These are phyloP conservation scores for Hartigia nigra DNA, from an alignment of 2,888 invertebrate species.

Conservation along the genomic window DNA sequence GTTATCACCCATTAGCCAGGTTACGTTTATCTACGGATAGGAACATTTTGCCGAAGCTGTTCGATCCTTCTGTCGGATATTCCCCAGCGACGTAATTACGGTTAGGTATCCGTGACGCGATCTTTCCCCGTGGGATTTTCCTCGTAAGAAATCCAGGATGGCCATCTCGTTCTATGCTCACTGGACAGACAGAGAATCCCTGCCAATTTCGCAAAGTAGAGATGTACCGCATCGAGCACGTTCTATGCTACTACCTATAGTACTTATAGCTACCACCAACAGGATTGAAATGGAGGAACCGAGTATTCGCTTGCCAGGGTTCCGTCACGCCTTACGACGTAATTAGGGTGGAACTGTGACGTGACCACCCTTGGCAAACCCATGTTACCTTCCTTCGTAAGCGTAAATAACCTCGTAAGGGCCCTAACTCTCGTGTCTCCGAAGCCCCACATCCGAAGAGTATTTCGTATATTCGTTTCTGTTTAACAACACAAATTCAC, in stretches of 20 bases:
- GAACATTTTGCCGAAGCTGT: neutral
- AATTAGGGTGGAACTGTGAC: constrained; percentile 4
- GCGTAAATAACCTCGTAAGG: neutral
- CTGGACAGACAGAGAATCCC: constrained; percentile 14
- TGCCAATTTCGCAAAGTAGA: constrained; percentile 19
- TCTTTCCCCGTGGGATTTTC: constrained; percentile 1
- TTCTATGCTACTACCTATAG: neutral
- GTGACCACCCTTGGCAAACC: constrained; percentile 2
- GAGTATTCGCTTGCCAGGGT: constrained; percentile 1
- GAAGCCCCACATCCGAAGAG: neutral
- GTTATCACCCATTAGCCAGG: neutral
- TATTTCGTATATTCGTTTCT: neutral
- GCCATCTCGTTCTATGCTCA: neutral
- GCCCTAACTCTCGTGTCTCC: neutral
- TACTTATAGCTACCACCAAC: neutral
- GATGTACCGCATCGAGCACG: constrained; percentile 18
- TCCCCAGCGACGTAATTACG: constrained; percentile 17
- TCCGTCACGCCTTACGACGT: constrained; percentile 1
- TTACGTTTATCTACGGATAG: neutral
- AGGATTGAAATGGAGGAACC: constrained; percentile 7
- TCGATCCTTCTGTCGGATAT: neutral
- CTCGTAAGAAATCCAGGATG: neutral
- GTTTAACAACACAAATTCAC: neutral
- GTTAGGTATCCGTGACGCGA: constrained; percentile 14
- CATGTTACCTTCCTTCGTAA: neutral